Base-by-base conservation (phyloP, 64 coral and sea anemone species). In the Dendrophyllia cribrosa region DNA sequence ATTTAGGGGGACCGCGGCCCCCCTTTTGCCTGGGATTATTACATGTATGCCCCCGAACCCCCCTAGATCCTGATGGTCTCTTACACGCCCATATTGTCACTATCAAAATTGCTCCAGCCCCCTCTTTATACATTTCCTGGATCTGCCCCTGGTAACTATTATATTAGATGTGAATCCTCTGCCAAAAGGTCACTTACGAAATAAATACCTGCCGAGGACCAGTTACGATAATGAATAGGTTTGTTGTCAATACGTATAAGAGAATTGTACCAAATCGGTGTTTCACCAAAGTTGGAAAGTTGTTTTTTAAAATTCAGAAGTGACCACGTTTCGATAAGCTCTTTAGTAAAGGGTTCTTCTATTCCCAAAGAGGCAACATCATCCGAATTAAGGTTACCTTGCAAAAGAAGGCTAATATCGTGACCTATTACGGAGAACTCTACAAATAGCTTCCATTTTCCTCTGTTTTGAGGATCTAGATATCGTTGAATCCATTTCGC, bases 241-340 rank as follows among this genome's bases (percentile, higher is more conserved):
- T 50, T 46, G 34, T 72, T 68, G 8, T 19, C 34, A 14, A 44
- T 72, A 3, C 69, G 24, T 72, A 72, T 72, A 72, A 72, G 25
- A 45, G 25, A 72, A 26, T 72, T 74, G 9, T 47, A 74, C 70
- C 34, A 74, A 49, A 52, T 76, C n/a, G 73, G 17, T 21, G 47
- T 20, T 3, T 44, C 14, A 10, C 73, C 73, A 17, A 76, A 51
- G 45, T 76, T n/a, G 14, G 73, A 51, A 17, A 50, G 73, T 5
- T 50, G 15, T 51, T 52, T 50, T 22, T 76, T 50, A 9, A 51
- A 50, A 50, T n/a, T 76, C 20, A 51, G 3, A 51, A 0, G 15
- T 16, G 73, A 51, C 48, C 73, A 76, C 1, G 17, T 76, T 76
- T 76, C 73, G 16, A 76, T 76, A 51, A 76, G 2, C n/a, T 76